Base-by-base conservation (phyloP, 2,113 vertebrate genomes). In the Anhinga rufa region DNA sequence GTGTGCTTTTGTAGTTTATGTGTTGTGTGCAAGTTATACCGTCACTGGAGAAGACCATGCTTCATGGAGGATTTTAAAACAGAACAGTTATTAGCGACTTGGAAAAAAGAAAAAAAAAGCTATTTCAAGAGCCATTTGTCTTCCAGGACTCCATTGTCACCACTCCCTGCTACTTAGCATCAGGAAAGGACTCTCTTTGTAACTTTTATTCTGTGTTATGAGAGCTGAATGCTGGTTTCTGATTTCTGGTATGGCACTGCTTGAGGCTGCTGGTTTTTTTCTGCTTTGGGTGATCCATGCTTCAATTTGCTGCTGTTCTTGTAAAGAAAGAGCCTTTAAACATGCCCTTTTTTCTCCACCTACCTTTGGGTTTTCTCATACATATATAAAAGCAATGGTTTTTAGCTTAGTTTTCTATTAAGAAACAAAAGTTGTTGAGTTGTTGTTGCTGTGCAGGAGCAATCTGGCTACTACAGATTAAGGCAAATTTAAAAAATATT, bases 341-440 rank as follows among this genome's bases (percentile, higher is more conserved):
- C 0, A 0, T 70, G 38, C 20, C 18, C 13, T 26, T 34, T 38
- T 81, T 90, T 38, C 40, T 76, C 75, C 42, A 83, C 1, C n/a
- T 65, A 8, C 28, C 44, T 69, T 57, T 48, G 46, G 14, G 6
- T 6, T 85, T 84, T 90, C 52, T 71, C 51, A 16, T 60, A 32
- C 14, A 7, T 8, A 4, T 61, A 34, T 70, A 84, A 84, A 83
- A 64, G 26, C 24, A 64, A 34, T 31, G 65, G 7, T 1, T 38
- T 94, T 89, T 54, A 60, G n/a, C 32, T 75, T 70, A 42, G 29
- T 89, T 95, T 96, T 82, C 38, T 79, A 22, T 52, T 68, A 57
- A 76, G 72, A 87, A 58, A 24, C 17, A 62, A 31, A 60, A 68
- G 29, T 3, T 48, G 38, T 65, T 52, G 70, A 55, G 29, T 26